These are phyloP conservation scores for Podocnemis expansa DNA, from an alignment of 2,113 vertebrate genomes.

Conservation along the genomic window DNA sequence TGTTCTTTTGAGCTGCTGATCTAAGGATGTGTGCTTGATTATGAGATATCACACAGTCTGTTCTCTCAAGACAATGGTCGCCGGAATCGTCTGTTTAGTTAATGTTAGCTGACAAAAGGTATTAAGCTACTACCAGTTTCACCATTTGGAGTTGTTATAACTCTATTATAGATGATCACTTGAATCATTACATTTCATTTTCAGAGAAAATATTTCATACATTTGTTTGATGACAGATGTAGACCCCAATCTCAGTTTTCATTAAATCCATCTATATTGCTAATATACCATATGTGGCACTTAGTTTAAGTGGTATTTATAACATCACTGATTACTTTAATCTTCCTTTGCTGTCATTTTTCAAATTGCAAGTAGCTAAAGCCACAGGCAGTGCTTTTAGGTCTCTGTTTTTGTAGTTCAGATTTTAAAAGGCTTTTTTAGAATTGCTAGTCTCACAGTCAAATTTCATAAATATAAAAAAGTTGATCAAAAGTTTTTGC, in stretches of 20 bases:
- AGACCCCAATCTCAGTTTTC: neutral
- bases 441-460: neutral
- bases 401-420: neutral
- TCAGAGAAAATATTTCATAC: conserved; percentile 16
- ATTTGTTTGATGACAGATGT: conserved; percentile 18
- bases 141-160: neutral
- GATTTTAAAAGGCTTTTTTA: neutral
- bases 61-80: conserved; percentile 46
- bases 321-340: conserved; percentile 38
- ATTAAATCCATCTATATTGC: neutral
- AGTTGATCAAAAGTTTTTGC: neutral
- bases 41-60: conserved; percentile 68
- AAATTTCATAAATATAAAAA: neutral
- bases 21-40: conserved; percentile 67
- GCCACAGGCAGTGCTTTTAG: neutral
- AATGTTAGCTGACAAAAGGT: conserved; percentile 61
- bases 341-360: conserved; percentile 37
- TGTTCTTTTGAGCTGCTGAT: conserved; percentile 74
- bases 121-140: conserved; percentile 34
- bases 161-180: neutral
- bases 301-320: conserved; percentile 12
- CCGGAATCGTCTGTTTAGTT: conserved; percentile 39
- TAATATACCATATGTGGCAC: neutral
- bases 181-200: conserved; percentile 19
- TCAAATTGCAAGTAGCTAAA: conserved; percentile 11